These are phyloP conservation scores for Palythoa grandis DNA, from an alignment of 92 coral and sea anemone genomes.

Conservation along the genomic window DNA sequence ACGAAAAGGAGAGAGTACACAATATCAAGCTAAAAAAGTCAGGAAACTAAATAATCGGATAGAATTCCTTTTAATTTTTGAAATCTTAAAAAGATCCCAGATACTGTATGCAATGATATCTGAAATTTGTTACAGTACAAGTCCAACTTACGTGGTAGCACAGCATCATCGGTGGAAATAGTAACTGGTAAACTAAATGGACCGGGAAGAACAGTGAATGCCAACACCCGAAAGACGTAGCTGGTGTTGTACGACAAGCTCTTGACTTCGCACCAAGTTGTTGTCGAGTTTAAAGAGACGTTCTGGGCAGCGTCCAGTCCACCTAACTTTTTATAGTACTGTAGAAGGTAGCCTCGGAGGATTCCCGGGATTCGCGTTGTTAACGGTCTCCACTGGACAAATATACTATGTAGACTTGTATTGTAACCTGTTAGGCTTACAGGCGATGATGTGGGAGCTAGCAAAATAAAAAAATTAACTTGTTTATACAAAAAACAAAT, in stretches of 20 bases:
- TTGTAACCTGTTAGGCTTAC: neutral
- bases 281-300: neutral
- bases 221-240: constrained; percentile 1
- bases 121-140: too few species aligned
- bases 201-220: neutral
- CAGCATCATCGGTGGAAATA: neutral
- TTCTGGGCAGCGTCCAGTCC: neutral
- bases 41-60: too few species aligned
- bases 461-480: neutral
- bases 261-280: neutral
- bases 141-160: constrained; percentile 2
- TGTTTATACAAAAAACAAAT: neutral
- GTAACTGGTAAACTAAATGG: constrained; percentile 1
- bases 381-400: neutral
- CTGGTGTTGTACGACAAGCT: constrained; percentile 9
- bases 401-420: constrained; percentile 8
- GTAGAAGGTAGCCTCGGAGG: constrained; percentile 27
- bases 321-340: neutral
- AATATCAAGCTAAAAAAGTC: too few species aligned
- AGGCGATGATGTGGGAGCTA: constrained; percentile 14
- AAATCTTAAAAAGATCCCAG: neutral
- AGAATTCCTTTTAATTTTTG: neutral
- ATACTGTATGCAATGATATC: neutral
- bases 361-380: constrained; percentile 12
- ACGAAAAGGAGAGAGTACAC: too few species aligned